Percentiles rank a stretch among this genome's conserved stretches.
Evolutionary conservation across 2,888 invertebrate genomes (phyloP).

Genomic region (Andrena camellia): DNA sequence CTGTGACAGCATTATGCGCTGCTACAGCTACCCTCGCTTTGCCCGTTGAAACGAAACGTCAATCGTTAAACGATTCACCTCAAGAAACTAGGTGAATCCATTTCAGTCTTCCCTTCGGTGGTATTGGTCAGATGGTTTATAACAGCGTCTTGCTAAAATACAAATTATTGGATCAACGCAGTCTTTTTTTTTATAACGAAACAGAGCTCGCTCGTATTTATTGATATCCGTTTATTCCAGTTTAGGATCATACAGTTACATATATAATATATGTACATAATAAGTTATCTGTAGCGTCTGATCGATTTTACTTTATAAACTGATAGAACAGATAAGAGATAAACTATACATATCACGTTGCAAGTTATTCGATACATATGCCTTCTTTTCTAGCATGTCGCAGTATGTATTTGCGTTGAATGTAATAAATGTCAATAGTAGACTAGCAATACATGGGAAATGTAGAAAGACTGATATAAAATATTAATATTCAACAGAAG

Average conservation of each 20-base stretch:
- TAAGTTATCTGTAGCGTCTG: constrained; percentile 21
- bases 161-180: neutral
- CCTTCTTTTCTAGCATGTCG: neutral
- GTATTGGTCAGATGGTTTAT: neutral
- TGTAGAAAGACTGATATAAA: constrained; percentile 66
- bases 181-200: constrained; percentile 10
- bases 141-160: neutral
- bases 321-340: neutral
- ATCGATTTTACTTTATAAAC: constrained; percentile 7
- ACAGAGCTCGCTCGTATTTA: constrained; percentile 32
- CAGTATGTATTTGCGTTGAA: neutral
- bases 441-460: constrained; percentile 28
- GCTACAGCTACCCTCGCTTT: constrained; percentile 92
- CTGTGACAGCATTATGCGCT: constrained; percentile 91
- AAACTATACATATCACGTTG: constrained; percentile 6
- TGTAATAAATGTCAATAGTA: constrained; percentile 13
- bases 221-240: constrained; percentile 48
- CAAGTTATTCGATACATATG: constrained; percentile 10
- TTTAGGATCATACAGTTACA: constrained; percentile 32
- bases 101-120: neutral
- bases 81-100: constrained; percentile 53
- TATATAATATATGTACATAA: constrained; percentile 26
- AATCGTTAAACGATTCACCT: constrained; percentile 54
- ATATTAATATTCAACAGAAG: constrained; percentile 52
- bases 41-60: constrained; percentile 94